Evolutionary conservation across 2,888 invertebrate species (phyloP).

Genomic region (Periphyllus acericola): DNA sequence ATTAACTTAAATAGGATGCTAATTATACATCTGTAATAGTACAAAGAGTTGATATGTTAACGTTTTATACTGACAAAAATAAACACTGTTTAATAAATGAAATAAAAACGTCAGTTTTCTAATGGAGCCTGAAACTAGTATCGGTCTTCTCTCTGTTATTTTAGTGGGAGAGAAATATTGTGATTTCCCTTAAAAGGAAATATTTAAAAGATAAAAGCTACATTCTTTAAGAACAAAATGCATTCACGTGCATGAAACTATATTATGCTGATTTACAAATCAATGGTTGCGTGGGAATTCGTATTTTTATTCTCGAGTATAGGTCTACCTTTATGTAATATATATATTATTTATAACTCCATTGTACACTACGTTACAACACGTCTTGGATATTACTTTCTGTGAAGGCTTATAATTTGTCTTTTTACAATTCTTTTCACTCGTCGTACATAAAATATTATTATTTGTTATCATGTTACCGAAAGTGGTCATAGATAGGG

Average conservation of each 20-base stretch:
- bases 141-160: not conserved
- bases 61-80: conserved; percentile 19
- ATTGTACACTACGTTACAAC: not conserved
- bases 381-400: not conserved
- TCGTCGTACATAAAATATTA: not conserved
- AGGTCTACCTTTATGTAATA: not conserved
- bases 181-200: conserved; percentile 33
- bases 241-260: not conserved
- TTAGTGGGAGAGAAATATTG: not conserved
- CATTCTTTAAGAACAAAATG: conserved; percentile 11
- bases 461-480: not conserved
- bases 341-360: not conserved
- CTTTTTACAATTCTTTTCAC: not conserved
- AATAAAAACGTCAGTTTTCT: conserved; percentile 10
- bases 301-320: not conserved
- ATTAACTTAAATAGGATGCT: not conserved
- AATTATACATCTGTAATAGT: not conserved
- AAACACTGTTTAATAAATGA: conserved; percentile 6
- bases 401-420: not conserved
- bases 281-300: conserved; percentile 7
- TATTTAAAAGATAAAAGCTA: conserved; percentile 19
- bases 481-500: too few relatives aligned
- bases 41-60: not conserved
- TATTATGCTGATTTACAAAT: not conserved
- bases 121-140: conserved; percentile 35